These are phyloP conservation scores for Axinella damicornis DNA, from an alignment of 37 sponge, comb jelly and placozoan genomes.

Conservation along the genomic window DNA sequence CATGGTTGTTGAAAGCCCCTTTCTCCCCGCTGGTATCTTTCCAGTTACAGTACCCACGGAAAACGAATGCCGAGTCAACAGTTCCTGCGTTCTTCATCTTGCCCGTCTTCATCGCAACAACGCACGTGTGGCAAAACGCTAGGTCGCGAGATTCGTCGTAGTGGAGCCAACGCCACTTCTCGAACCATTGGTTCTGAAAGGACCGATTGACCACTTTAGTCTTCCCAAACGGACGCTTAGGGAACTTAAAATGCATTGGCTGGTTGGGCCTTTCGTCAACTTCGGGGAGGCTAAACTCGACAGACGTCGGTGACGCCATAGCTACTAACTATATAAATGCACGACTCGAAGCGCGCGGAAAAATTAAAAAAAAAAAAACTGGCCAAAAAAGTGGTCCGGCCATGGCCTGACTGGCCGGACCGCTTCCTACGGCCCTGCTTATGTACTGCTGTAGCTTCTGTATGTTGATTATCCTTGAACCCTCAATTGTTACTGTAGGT, in stretches of 20 bases:
- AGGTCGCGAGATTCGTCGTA: conserved; percentile 24
- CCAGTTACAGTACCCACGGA: conserved; percentile 49
- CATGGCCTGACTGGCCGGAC: too few species aligned
- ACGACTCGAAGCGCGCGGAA: too few species aligned
- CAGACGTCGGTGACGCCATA: too few species aligned
- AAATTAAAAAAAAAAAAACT: too few species aligned
- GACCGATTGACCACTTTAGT: conserved; percentile 17
- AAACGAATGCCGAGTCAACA: conserved; percentile 13
- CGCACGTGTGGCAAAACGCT: conserved; percentile 47
- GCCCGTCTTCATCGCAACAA: conserved; percentile 24
- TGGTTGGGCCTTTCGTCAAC: too few species aligned
- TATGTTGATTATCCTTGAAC: too few species aligned
- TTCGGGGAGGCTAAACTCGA: too few species aligned
- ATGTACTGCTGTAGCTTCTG: too few species aligned
- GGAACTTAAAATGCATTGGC: not conserved
- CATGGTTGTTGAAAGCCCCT: conserved; percentile 48
- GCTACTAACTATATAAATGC: too few species aligned
- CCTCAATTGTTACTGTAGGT: too few species aligned
- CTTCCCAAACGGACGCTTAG: conserved; percentile 45
- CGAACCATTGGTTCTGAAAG: conserved; percentile 46
- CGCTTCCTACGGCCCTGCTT: too few species aligned
- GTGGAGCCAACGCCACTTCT: conserved; percentile 39
- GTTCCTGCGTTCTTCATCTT: conserved; percentile 25
- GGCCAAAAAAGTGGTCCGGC: too few species aligned
- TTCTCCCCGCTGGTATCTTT: conserved; percentile 44